Evolutionary conservation across 2,113 vertebrate species (phyloP), one percentile per base, ranked within the genome.

Genomic region (Rhinoderma darwinii): DNA sequence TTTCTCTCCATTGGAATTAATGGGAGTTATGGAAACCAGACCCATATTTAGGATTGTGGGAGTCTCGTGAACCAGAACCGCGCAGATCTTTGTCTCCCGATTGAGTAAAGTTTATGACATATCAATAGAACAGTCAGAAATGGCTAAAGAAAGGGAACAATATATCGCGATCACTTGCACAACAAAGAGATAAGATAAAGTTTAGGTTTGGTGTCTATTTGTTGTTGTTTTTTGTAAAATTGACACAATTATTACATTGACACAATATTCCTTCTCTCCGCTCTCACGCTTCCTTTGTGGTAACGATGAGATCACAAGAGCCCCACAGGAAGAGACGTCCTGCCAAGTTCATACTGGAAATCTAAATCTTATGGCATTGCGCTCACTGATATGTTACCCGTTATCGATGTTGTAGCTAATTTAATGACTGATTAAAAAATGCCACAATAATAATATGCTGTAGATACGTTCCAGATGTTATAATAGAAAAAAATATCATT

Each of bases 311-410:
- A 77, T 77, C 43, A 77, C 74, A 20, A 72, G 27, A 30, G n/a
- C 15, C 44, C 74, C 44, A 50, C 14, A 51, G 74, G 74, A 77
- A 77, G 17, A 47, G 7, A 77, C 74, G 7, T 9, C 1, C 12
- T 47, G 74, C 44, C 43, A 77, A 77, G 27, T 51, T 77, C 74
- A 15, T 50, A 77, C 44, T 77, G 74, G 44, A 15, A 77, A 77
- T 50, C 27, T 18, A n/a, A 50, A 0, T 50, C 44, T 50, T 30
- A 50, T 7, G 74, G 74, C n/a, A 77, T 32, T 47, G 43, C 12
- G 5, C 39, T 74, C 72, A 41, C 14, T 30, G n/a, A 47, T 30
- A 30, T 50, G 44, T 32, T n/a, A 32, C 25, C 39, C 25, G 3
- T 75, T 75, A 44, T 43, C 11, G n/a, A 47, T 17, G 41, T 15